phyloP scores from a whole-genome alignment of 2,113 vertebrate species.

The Phylloscopus trochiloides region DNA sequence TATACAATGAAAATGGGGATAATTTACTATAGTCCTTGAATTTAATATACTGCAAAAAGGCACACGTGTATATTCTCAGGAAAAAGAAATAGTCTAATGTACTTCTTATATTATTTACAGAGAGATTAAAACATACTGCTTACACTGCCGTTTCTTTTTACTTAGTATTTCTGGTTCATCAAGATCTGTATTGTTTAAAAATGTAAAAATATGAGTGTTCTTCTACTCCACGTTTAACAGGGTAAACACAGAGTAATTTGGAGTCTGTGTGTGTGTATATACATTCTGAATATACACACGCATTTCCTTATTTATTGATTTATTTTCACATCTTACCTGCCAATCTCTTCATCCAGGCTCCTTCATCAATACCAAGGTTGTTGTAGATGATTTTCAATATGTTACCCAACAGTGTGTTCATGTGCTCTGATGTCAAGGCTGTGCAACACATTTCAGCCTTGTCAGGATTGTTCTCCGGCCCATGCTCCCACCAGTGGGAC shows the following conservation, averaged over 20 bases:
- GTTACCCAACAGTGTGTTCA: constrained; percentile 93
- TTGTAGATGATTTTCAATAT: constrained; percentile 97
- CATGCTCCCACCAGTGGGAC: constrained; percentile 97
- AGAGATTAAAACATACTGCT: neutral
- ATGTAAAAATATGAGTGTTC: neutral
- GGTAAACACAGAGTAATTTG: neutral
- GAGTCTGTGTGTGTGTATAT: neutral
- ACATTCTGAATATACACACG: neutral
- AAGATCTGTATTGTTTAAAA: neutral
- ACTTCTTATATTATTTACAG: neutral
- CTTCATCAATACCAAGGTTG: constrained; percentile 94
- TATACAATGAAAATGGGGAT: neutral
- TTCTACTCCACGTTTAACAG: neutral
- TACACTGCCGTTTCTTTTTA: neutral
- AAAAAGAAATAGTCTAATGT: neutral
- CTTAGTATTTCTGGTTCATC: neutral
- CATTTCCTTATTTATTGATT: neutral
- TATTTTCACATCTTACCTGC: constrained; percentile 77
- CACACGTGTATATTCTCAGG: rapidly evolving
- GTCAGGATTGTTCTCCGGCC: constrained; percentile 82
- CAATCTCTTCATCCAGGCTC: constrained; percentile 95
- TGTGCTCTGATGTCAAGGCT: constrained; percentile 88
- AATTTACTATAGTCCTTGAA: neutral
- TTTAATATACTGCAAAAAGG: neutral
- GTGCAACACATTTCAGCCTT: constrained; percentile 85